Percentiles rank a stretch among this genome's conserved stretches.
Evolutionary conservation across 1,140 invertebrate genomes (phyloP).

Genomic region (Schlechtendalia chinensis): DNA sequence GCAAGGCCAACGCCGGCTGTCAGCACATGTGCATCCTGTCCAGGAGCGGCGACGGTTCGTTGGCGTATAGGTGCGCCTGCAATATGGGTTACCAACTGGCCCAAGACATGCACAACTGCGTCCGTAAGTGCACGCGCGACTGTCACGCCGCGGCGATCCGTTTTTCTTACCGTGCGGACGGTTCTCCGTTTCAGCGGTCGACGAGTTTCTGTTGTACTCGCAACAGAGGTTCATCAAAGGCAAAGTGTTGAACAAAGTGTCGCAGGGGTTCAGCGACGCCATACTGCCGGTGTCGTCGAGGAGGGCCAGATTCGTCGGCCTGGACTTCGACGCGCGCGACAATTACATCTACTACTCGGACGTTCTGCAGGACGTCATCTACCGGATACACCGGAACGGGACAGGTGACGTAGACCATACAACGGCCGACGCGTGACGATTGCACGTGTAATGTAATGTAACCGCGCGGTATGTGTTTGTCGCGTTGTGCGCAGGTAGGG

Average conservation of each 20-base stretch:
- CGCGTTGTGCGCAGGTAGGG: slow-evolving; percentile 61
- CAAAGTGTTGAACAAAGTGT: slow-evolving; percentile 83
- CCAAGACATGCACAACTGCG: slow-evolving; percentile 78
- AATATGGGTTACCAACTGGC: slow-evolving; percentile 82
- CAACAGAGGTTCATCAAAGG: slow-evolving; percentile 96
- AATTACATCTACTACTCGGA: slow-evolving; percentile 96
- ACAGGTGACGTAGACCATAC: slow-evolving; percentile 60
- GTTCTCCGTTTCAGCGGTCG: slow-evolving; percentile 62
- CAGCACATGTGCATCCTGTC: slow-evolving; percentile 95
- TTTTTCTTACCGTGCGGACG: too few relatives aligned
- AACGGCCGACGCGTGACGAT: not conserved
- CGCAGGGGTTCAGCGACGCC: slow-evolving; percentile 89
- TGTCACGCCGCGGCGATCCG: too few relatives aligned
- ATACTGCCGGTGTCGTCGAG: slow-evolving; percentile 87
- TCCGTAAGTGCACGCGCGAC: slow-evolving; percentile 60
- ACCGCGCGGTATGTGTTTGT: too few relatives aligned
- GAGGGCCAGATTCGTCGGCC: slow-evolving; percentile 90
- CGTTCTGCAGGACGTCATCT: slow-evolving; percentile 94
- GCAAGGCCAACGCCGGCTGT: slow-evolving; percentile 85
- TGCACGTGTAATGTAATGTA: not conserved
- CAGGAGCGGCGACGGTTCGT: slow-evolving; percentile 68
- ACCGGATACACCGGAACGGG: slow-evolving; percentile 84
- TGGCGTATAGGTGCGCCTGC: slow-evolving; percentile 92
- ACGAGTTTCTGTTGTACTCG: slow-evolving; percentile 94
- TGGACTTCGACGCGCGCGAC: slow-evolving; percentile 91